Evolutionary conservation across 2,113 vertebrate species (phyloP), one percentile per base, ranked within the genome.

Genomic region (Hemiscyllium ocellatum): DNA sequence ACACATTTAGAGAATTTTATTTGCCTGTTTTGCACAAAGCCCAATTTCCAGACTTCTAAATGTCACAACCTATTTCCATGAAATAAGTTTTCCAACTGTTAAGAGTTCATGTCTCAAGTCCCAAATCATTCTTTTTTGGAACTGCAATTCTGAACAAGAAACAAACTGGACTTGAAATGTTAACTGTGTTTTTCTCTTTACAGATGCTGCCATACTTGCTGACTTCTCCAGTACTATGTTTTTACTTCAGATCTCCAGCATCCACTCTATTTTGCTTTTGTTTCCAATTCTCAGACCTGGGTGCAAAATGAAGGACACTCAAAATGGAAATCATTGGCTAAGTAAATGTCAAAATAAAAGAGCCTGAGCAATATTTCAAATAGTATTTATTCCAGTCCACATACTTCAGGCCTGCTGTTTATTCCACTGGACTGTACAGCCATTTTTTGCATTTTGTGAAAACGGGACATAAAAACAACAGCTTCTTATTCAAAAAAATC

Each of bases 311-410:
- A 66, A 93, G 89, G 89, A 65, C 26, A 37, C n/a, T 66, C 33
- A 66, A 66, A 90, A 90, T 19, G 52, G 87, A 90, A 56, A 66
- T 33, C 24, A 93, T 17, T 65, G 50, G 86, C 56, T 66, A 93
- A n/a, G 65, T 66, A n/a, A 93, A 93, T 33, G 19, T 95, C n/a
- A 72, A 95, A 94, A 69, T 42, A 94, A 50, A 95, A 26, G 94
- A 95, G 26, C 94, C 42, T 72, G 42, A 47, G 15, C 42, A 26
- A 72, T 95, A 95, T 95, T 95, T 95, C 94, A 95, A 95, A 95
- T 24, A 95, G 94, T 50, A 72, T 95, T 95, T 95, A 95, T 95
- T 95, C 94, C 94, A 95, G 94, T 95, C 94, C 52, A 95, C 69
- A 95, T 95, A 76, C 94, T 70, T 95, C 94, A 95, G 94, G 69